These are phyloP conservation scores for Camelus dromedarius DNA, from an alignment of 2,113 vertebrate species.

Conservation along the genomic window DNA sequence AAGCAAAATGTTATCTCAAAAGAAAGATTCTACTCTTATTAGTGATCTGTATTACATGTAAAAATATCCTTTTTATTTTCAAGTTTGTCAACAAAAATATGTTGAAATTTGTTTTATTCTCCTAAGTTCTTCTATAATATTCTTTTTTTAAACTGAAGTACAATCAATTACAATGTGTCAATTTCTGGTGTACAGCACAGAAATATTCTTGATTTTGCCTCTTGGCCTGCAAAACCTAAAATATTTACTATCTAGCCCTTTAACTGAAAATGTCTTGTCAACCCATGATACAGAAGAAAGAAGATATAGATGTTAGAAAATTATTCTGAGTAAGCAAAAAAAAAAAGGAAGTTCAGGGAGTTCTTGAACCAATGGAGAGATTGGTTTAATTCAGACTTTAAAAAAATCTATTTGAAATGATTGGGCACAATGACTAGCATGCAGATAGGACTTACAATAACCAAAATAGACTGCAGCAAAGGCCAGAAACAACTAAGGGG, in stretches of 20 bases:
- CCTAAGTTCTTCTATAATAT: neutral
- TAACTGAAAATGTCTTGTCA: neutral
- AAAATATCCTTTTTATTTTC: conserved; percentile 3
- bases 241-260: neutral
- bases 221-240: conserved; percentile 3
- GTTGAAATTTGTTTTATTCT: neutral
- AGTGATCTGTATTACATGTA: neutral
- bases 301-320: neutral
- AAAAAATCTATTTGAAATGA: neutral
- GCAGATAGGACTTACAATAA: neutral
- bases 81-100: neutral
- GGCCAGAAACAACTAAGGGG: neutral
- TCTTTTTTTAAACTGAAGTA: neutral
- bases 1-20: neutral
- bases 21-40: neutral
- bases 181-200: too few species aligned
- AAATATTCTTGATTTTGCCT: conserved; percentile 5
- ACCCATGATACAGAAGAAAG: neutral
- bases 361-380: neutral
- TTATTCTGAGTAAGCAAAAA: neutral
- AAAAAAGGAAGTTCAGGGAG: neutral
- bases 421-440: neutral
- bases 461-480: neutral
- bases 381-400: neutral
- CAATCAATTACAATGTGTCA: too few species aligned